Conservation (phyloP, 2,797 vertebrate genomes). For the Nothura maculosa region DNA sequence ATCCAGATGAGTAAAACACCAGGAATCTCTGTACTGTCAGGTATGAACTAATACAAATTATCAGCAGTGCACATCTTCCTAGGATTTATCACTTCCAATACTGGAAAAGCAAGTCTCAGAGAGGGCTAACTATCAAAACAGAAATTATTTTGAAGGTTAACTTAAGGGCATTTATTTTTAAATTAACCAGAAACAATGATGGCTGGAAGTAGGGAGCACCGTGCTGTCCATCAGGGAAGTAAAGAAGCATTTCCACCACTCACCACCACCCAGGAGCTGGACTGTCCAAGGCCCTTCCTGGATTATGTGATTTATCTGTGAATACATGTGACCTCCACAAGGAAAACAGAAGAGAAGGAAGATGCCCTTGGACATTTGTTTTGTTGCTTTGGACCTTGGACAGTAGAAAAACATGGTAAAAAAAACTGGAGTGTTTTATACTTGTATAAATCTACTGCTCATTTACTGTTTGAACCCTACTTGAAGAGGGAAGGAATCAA, state of each 20-base stretch:
- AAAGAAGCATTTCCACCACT: background rate
- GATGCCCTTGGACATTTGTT: background rate
- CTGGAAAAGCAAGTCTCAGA: conserved; percentile 17
- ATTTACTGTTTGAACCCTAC: background rate
- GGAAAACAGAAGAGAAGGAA: background rate
- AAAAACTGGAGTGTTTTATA: background rate
- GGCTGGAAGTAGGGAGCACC: background rate
- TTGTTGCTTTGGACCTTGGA: too few relatives aligned
- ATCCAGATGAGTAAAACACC: background rate
- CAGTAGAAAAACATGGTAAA: background rate
- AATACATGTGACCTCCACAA: rapidly evolving
- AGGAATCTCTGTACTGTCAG: conserved; percentile 15
- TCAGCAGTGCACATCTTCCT: background rate
- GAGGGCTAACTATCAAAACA: background rate
- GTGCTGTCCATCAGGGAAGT: background rate
- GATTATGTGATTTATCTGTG: rapidly evolving
- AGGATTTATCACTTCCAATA: background rate
- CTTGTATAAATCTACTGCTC: background rate
- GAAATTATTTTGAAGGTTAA: background rate
- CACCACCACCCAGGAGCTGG: background rate
- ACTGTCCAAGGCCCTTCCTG: background rate
- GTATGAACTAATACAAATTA: conserved; percentile 60
- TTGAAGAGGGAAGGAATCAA: background rate
- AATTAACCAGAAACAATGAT: background rate
- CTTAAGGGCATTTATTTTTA: background rate